These are phyloP conservation scores for Galbula dea DNA, from an alignment of 2,113 vertebrate species.

Conservation along the genomic window DNA sequence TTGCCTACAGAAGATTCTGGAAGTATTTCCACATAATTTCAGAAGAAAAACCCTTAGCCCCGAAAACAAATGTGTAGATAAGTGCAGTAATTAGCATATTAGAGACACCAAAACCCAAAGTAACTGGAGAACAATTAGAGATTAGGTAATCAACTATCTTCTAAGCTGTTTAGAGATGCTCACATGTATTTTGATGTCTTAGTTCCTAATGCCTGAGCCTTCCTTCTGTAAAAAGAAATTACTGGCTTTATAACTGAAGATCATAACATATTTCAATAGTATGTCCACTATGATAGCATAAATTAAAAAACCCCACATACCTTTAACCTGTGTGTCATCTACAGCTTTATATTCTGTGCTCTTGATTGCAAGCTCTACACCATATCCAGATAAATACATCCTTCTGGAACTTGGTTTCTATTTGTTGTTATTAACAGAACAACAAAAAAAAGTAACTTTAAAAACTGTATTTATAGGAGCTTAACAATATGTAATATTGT, in stretches of 20 bases:
- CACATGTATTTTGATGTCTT: neutral
- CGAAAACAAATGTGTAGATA: neutral
- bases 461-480: neutral
- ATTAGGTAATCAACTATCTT: neutral
- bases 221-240: neutral
- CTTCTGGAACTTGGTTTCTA: conserved; percentile 82
- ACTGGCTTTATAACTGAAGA: neutral
- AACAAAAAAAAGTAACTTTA: neutral
- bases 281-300: neutral
- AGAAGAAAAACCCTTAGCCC: neutral
- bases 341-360: conserved; percentile 96
- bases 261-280: neutral
- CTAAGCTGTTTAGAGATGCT: neutral
- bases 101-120: neutral
- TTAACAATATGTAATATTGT: neutral
- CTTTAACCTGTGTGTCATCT: conserved; percentile 89
- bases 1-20: neutral
- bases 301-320: conserved; percentile 62
- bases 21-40: neutral
- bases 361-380: conserved; percentile 96
- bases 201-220: neutral
- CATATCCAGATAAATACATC: conserved; percentile 93
- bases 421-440: neutral
- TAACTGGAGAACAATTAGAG: neutral
- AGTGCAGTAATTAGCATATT: neutral